phyloP scores from a whole-genome alignment of 2,113 vertebrate genomes.

The Corvus cornix region DNA sequence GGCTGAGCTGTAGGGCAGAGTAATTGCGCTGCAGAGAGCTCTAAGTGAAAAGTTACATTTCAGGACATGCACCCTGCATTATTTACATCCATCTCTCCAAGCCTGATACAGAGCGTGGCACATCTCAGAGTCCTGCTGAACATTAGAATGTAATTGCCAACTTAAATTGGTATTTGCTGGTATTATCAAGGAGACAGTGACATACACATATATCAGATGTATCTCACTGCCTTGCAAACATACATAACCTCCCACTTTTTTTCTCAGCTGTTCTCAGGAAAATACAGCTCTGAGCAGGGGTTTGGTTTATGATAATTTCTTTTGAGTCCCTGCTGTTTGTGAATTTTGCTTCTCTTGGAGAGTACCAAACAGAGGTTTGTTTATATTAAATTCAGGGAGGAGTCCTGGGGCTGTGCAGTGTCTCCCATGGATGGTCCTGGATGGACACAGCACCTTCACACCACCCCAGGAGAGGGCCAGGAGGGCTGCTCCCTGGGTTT shows the following conservation, averaged over 20 bases:
- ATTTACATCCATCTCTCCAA: neutral
- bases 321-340: neutral
- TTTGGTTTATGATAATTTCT: neutral
- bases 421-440: neutral
- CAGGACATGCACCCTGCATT: neutral
- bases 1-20: neutral
- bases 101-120: accelerated
- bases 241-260: neutral
- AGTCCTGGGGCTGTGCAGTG: neutral
- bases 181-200: neutral
- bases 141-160: neutral
- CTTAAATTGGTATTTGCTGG: neutral
- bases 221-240: neutral
- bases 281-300: neutral
- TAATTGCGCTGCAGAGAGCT: neutral
- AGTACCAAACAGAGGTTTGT: neutral
- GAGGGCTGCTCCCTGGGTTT: neutral
- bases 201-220: neutral
- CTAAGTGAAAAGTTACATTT: neutral
- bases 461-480: too few relatives aligned
- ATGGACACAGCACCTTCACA: neutral
- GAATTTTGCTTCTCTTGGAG: neutral
- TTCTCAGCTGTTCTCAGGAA: neutral
- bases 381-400: neutral
- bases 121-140: neutral